Conservation (phyloP, 1,140 invertebrate genomes). For the Leptopilina boulardi region DNA sequence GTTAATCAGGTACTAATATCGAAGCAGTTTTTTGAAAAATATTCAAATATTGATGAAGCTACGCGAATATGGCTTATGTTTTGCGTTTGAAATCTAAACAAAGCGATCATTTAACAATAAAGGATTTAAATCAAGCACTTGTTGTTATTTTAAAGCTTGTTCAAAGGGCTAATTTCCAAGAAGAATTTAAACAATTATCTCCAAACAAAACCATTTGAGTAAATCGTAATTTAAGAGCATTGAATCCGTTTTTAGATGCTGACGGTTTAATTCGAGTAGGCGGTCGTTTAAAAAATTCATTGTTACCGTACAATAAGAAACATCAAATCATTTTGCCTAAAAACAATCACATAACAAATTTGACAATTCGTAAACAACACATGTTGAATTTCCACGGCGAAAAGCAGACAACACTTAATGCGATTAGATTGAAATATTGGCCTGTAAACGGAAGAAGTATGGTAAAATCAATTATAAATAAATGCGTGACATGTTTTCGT, state of each 20-base stretch:
- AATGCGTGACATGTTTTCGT: slow-evolving; percentile 35
- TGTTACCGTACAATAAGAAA: slow-evolving; percentile 36
- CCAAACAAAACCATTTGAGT: too few species aligned
- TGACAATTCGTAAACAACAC: slow-evolving; percentile 36
- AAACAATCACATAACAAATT: slow-evolving; percentile 23
- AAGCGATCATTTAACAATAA: slow-evolving; percentile 17
- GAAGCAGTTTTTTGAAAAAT: slow-evolving; percentile 23
- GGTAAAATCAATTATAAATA: neutral
- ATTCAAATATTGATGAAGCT: slow-evolving; percentile 1
- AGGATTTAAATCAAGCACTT: neutral
- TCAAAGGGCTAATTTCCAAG: slow-evolving; percentile 14
- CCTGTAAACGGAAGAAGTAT: slow-evolving; percentile 23
- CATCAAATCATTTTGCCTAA: slow-evolving; percentile 43
- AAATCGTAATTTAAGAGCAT: neutral
- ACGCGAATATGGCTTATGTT: neutral
- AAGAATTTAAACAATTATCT: too few species aligned
- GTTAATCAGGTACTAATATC: neutral
- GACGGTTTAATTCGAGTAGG: slow-evolving; percentile 43
- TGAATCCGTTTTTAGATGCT: slow-evolving; percentile 40
- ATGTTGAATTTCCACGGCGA: slow-evolving; percentile 10
- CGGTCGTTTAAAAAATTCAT: slow-evolving; percentile 36
- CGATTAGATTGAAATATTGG: slow-evolving; percentile 36
- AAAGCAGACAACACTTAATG: slow-evolving; percentile 27
- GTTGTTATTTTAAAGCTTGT: neutral
- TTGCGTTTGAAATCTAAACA: slow-evolving; percentile 7